These are phyloP conservation scores for Eumaeus atala DNA, from an alignment of 1,140 invertebrate genomes.

Conservation along the genomic window DNA sequence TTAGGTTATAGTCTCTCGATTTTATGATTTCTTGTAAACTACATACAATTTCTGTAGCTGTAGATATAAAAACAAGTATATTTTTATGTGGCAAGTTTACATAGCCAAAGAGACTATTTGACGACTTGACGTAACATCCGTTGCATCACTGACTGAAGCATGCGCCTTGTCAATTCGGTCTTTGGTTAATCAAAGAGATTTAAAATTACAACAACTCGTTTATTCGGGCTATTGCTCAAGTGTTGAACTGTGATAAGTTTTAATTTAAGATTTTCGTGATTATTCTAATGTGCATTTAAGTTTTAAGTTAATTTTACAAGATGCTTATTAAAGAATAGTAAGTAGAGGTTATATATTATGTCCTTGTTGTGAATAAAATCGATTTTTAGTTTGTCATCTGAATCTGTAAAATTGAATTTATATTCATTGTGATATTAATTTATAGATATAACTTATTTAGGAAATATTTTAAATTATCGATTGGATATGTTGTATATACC, in stretches of 20 bases:
- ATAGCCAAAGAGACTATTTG: conserved; percentile 27
- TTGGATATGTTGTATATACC: not conserved
- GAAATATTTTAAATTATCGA: not conserved
- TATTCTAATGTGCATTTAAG: conserved; percentile 70
- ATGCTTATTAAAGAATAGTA: conserved; percentile 72
- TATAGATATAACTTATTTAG: not conserved
- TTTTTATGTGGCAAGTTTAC: conserved; percentile 2
- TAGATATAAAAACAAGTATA: too few relatives aligned
- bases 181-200: conserved; percentile 65
- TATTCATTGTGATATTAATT: not conserved
- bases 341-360: conserved; percentile 62
- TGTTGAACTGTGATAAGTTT: conserved; percentile 65
- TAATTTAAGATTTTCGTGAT: conserved; percentile 58
- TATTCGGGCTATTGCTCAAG: conserved; percentile 63
- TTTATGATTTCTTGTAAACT: not conserved
- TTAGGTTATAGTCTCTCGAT: too few relatives aligned
- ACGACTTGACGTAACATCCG: conserved; percentile 70
- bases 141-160: conserved; percentile 66
- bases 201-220: conserved; percentile 65
- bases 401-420: conserved; percentile 16
- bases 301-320: conserved; percentile 54
- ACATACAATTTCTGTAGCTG: too few relatives aligned
- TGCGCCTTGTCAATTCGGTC: conserved; percentile 70
- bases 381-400: conserved; percentile 49
- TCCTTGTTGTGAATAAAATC: conserved; percentile 50